These are phyloP conservation scores for Madoqua kirkii DNA, from an alignment of 2,113 vertebrate species.

Conservation along the genomic window DNA sequence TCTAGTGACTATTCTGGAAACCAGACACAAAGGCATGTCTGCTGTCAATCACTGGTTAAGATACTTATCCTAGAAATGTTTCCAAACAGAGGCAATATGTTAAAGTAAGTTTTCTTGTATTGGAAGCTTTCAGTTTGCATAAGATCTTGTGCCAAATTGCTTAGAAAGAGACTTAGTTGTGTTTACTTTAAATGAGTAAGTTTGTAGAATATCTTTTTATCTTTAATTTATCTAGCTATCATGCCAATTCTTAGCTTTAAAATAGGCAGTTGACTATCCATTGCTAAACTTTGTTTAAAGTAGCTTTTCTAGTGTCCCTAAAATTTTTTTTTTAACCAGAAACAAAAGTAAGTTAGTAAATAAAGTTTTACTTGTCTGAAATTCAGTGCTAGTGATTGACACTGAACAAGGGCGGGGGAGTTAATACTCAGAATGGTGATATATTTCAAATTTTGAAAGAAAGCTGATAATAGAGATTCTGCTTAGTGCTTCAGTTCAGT, in stretches of 20 bases:
- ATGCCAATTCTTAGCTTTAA: neutral
- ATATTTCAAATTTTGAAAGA: constrained; percentile 19
- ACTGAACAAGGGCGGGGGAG: constrained; percentile 2
- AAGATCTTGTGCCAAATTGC: neutral
- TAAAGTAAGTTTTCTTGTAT: neutral
- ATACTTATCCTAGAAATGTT: neutral
- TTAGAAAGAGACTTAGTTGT: neutral
- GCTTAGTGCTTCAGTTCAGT: neutral
- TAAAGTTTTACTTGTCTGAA: neutral
- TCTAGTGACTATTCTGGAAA: neutral
- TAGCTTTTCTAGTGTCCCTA: neutral
- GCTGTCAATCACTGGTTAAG: neutral
- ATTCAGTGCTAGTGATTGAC: constrained; percentile 38
- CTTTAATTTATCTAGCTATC: neutral
- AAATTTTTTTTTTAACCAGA: neutral
- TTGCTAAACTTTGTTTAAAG: constrained; percentile 5
- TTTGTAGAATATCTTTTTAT: neutral
- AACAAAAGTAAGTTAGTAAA: neutral
- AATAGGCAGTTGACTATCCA: neutral
- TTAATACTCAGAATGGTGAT: constrained; percentile 34
- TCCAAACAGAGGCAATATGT: neutral
- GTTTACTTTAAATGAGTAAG: neutral
- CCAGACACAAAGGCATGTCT: neutral
- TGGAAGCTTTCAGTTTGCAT: neutral
- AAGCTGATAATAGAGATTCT: neutral